Percentiles rank a stretch among this genome's conserved stretches.
Evolutionary conservation across 2,888 invertebrate species (phyloP).

Genomic region (Mimas tiliae): DNA sequence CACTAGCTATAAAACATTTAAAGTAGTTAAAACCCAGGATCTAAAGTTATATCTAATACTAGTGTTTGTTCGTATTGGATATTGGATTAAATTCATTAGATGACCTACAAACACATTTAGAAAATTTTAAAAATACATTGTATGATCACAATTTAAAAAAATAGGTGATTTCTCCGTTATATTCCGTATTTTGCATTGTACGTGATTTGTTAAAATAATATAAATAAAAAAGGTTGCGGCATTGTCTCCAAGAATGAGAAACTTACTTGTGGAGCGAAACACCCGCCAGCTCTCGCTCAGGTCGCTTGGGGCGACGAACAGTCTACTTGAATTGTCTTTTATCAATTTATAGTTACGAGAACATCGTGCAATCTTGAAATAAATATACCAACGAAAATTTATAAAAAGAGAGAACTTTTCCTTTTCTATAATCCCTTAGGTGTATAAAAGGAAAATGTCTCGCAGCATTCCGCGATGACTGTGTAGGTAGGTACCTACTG

Average conservation of each 20-base stretch:
- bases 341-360: conserved; percentile 10
- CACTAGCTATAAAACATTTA: too few species aligned
- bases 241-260: conserved; percentile 28
- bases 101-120: too few species aligned
- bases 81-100: background rate
- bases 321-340: conserved; percentile 23
- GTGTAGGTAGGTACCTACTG: too few species aligned
- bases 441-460: background rate
- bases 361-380: conserved; percentile 15
- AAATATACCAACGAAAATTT: conserved; percentile 17
- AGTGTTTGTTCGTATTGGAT: too few species aligned
- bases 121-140: background rate
- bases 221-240: conserved; percentile 25
- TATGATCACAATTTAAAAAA: background rate
- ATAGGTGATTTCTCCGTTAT: background rate
- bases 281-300: conserved; percentile 16
- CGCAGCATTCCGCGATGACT: background rate
- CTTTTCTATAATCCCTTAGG: background rate
- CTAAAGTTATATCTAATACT: too few species aligned
- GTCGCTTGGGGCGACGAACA: conserved; percentile 27
- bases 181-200: background rate
- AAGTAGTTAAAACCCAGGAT: too few species aligned
- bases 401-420: conserved; percentile 1
- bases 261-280: conserved; percentile 27
- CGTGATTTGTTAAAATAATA: conserved; percentile 16